A percentile compares a stretch with the other conserved stretches of the same genome.
Evolutionary conservation across 2,113 vertebrate species (phyloP).

Genomic region (Lasiurus cinereus): DNA sequence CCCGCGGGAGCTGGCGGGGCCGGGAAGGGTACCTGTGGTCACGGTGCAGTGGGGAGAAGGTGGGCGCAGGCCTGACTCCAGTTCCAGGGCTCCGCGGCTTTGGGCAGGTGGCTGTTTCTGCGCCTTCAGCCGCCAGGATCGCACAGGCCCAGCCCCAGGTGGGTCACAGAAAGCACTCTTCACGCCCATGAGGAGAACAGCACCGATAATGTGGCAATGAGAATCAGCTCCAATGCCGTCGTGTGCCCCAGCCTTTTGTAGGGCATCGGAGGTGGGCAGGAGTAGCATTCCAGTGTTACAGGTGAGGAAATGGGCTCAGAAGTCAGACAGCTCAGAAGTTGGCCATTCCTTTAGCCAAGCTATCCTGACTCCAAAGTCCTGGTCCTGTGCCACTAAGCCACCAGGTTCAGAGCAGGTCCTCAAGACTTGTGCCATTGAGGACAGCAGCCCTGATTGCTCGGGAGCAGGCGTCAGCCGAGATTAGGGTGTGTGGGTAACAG

Average conservation of each 20-base stretch:
- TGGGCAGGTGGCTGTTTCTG: not conserved
- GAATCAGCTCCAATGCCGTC: not conserved
- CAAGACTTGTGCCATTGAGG: rapidly evolving
- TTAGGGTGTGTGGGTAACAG: not conserved
- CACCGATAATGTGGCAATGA: not conserved
- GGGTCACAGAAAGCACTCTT: rapidly evolving
- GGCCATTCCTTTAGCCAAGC: not conserved
- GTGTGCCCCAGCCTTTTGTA: not conserved
- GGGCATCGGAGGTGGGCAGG: rapidly evolving
- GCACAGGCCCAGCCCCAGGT: not conserved
- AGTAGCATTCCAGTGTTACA: not conserved
- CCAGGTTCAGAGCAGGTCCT: not conserved
- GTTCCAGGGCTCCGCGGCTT: not conserved
- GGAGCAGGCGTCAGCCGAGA: not conserved
- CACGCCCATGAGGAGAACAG: not conserved
- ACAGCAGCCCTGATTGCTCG: not conserved
- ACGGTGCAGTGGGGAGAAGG: not conserved
- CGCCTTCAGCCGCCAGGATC: rapidly evolving
- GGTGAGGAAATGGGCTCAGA: not conserved
- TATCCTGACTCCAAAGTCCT: not conserved
- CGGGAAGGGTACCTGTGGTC: not conserved
- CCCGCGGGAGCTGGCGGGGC: not conserved
- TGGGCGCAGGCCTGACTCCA: not conserved
- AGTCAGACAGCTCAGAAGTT: no score
- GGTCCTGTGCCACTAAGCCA: rapidly evolving